Percentiles rank a stretch among this genome's conserved stretches.
These are phyloP conservation scores for Reinhardtius hippoglossoides DNA, from an alignment of 2,113 vertebrate genomes.

Conservation along the genomic window DNA sequence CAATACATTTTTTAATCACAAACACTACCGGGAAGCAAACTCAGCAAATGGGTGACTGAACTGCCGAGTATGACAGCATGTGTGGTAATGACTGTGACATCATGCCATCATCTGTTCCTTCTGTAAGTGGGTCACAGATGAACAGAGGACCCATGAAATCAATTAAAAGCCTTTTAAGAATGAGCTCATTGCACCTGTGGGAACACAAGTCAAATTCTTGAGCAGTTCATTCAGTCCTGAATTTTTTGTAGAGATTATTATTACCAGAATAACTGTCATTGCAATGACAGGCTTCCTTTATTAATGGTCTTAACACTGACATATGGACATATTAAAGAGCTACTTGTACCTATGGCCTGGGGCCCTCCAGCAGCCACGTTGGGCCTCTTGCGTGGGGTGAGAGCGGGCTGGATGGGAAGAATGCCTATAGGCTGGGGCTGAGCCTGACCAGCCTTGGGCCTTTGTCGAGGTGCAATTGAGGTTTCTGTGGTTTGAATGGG, in stretches of 20 bases:
- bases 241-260: background rate
- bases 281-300: background rate
- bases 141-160: conserved; percentile 23
- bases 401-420: conserved; percentile 93
- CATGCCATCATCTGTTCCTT: conserved; percentile 11
- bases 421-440: conserved; percentile 94
- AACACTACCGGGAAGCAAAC: background rate
- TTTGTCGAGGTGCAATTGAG: conserved; percentile 95
- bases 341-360: conserved; percentile 81
- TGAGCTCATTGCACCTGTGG: conserved; percentile 25
- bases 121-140: conserved; percentile 13
- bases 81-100: too few relatives aligned
- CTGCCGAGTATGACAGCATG: too few relatives aligned
- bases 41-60: too few relatives aligned
- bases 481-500: conserved; percentile 94
- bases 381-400: conserved; percentile 94
- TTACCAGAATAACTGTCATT: background rate
- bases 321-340: conserved; percentile 2
- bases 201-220: conserved; percentile 16
- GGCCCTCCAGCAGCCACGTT: conserved; percentile 77
- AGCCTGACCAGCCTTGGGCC: conserved; percentile 95
- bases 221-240: conserved; percentile 13
- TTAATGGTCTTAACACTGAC: background rate
- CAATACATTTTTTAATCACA: background rate
- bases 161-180: conserved; percentile 38